Evolutionary conservation across 2,888 invertebrate species (phyloP).

Genomic region (Biston betularia): DNA sequence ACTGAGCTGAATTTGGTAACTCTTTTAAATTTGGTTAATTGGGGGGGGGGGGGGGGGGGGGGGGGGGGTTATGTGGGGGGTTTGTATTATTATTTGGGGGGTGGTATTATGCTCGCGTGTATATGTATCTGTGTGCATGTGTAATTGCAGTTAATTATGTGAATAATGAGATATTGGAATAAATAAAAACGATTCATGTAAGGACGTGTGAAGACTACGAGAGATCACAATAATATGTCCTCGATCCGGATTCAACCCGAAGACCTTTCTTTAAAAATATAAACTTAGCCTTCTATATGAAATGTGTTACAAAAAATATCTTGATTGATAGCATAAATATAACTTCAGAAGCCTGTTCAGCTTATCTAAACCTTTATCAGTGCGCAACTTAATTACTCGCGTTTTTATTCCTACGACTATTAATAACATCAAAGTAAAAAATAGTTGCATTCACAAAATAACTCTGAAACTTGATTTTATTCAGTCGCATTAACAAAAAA

Average conservation of each 20-base stretch:
- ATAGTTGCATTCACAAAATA: not conserved
- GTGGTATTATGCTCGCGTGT: no score
- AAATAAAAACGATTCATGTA: no score
- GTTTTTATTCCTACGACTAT: not conserved
- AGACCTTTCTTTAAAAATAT: not conserved
- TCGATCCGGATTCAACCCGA: not conserved
- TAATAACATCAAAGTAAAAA: not conserved
- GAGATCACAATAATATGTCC: slow-evolving; percentile 2
- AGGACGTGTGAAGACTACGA: no score
- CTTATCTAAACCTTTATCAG: slow-evolving; percentile 3
- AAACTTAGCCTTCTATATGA: not conserved
- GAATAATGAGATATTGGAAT: no score
- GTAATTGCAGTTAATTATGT: not conserved
- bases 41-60: no score
- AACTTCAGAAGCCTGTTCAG: not conserved
- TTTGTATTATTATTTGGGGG: no score
- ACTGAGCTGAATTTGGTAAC: no score
- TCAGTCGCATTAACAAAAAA: no score
- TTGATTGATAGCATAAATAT: not conserved
- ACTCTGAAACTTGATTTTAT: not conserved
- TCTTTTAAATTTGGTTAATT: no score
- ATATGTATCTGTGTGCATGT: not conserved
- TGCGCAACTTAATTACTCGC: not conserved
- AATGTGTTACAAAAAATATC: slow-evolving; percentile 1
- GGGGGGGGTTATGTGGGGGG: no score